Evolutionary conservation across 2,888 invertebrate species (phyloP), one percentile per base, ranked within the genome.

Genomic region (Steromphala cineraria): DNA sequence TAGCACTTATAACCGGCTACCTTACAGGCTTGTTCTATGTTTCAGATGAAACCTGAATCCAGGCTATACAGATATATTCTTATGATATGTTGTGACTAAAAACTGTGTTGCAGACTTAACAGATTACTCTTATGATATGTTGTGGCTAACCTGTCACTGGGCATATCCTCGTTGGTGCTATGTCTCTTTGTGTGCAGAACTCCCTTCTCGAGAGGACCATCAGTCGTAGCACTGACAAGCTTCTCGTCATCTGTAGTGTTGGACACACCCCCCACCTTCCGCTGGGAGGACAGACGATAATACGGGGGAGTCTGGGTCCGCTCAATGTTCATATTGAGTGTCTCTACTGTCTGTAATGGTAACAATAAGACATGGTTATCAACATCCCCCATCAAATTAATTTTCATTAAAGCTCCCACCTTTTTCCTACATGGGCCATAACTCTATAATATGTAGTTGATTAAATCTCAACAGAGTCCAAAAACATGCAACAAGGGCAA

Each of bases 231-330:
- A 67, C 84, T 82, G 36, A 85, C 88, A 28, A 96, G 93, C 85
- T 96, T 96, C 2, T 89, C 90, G 86, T 92, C 88, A 83, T 92
- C 94, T 10, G 95, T 94, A 0, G 90, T 89, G 81, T 90, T 90
- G 13, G 86, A 81, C 46, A 77, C 77, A 5, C 82, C 82, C 8
- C 84, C 46, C 13, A 85, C 81, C 93, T 94, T 92, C 46, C 91
- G 89, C 67, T 91, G 87, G 28, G 89, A 90, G 1, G 98, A 98
- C 89, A 99, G 95, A 55, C 99, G 95, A 94, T 98, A 99, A 94
- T 98, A 99, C 4, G 99, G 99, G 36, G 99, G 98, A 0, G 99
- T 98, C 95, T 99, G 99, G 0, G 98, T 99, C 83, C 99, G 95
- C 94, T 99, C 99, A 88, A 99, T 98, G 87, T 97, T 95, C 93